Evolutionary conservation across 2,113 vertebrate species (phyloP).

Genomic region (Microcebus murinus): DNA sequence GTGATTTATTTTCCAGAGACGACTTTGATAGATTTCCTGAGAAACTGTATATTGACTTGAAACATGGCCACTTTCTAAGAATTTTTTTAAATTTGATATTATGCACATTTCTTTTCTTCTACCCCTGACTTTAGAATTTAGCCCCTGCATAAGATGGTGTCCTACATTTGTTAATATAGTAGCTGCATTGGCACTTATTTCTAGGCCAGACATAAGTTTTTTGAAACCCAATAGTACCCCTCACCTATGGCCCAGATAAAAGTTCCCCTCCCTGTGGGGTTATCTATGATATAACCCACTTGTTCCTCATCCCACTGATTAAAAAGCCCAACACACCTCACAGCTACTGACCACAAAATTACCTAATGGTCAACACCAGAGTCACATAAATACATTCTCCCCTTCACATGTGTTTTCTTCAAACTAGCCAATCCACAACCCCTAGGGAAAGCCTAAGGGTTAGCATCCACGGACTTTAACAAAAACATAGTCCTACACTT

Average conservation of each 20-base stretch:
- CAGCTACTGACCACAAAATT: no score
- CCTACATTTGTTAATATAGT: not conserved
- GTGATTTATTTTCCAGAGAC: constrained; percentile 29
- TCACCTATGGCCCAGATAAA: not conserved
- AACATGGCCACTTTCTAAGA: not conserved
- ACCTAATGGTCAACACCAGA: not conserved
- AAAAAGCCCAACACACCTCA: not conserved
- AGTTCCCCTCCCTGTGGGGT: not conserved
- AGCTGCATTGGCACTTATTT: not conserved
- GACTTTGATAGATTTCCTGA: not conserved
- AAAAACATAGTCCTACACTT: rapidly evolving
- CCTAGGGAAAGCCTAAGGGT: not conserved
- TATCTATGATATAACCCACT: not conserved
- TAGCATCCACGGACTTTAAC: not conserved
- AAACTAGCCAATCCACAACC: not conserved
- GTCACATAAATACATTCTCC: not conserved
- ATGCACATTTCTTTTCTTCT: not conserved
- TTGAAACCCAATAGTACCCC: not conserved
- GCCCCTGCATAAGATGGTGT: not conserved
- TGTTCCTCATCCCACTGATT: not conserved
- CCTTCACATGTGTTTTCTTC: not conserved
- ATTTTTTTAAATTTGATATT: not conserved
- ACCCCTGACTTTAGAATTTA: not conserved
- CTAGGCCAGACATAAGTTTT: not conserved
- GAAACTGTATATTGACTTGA: not conserved